These are phyloP conservation scores for Chrosomus eos DNA, from an alignment of 2,797 vertebrate genomes.

Conservation along the genomic window DNA sequence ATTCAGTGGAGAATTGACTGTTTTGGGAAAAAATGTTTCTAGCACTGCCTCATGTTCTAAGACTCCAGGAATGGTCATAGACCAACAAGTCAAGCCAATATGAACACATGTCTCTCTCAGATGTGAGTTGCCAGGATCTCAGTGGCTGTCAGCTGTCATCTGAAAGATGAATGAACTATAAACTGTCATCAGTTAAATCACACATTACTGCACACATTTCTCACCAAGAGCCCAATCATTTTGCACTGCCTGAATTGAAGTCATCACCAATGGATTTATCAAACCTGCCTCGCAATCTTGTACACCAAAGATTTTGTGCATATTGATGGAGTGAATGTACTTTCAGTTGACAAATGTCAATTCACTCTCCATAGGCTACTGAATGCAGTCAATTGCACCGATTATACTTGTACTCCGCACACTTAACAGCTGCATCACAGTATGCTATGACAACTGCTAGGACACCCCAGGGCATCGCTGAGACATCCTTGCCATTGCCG, in stretches of 20 bases:
- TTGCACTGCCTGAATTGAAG: background rate
- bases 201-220: constrained; percentile 17
- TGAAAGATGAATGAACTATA: constrained; percentile 3
- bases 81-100: background rate
- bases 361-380: background rate
- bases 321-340: constrained; percentile 1
- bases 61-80: background rate
- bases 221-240: background rate
- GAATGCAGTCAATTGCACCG: background rate
- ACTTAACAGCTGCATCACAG: background rate
- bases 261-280: background rate
- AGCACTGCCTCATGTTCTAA: background rate
- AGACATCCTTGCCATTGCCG: background rate
- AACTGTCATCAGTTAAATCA: constrained; percentile 10
- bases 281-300: background rate
- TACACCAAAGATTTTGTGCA: background rate
- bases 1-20: background rate
- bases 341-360: background rate
- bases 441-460: background rate
- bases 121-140: background rate
- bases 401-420: background rate
- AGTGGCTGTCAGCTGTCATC: constrained; percentile 18
- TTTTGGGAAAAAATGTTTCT: background rate
- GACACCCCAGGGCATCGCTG: background rate
- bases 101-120: background rate